Evolutionary conservation across 2,888 invertebrate genomes (phyloP).

Genomic region (Cephus rjabovi): DNA sequence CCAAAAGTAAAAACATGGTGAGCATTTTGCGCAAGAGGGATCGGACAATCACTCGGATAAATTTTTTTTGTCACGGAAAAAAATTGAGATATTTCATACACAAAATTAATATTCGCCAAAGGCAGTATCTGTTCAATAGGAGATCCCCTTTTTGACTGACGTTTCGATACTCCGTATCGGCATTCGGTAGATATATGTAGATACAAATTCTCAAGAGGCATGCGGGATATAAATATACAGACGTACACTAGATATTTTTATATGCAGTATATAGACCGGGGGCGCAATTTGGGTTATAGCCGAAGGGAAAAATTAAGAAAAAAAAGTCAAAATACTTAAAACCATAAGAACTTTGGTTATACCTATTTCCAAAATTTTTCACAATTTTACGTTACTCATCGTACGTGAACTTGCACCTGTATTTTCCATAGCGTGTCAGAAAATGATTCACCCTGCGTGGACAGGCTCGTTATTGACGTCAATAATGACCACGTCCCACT

Average conservation of each 20-base stretch:
- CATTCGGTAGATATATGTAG: slow-evolving; percentile 30
- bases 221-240: slow-evolving; percentile 30
- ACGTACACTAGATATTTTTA: neutral
- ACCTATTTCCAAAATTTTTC: neutral
- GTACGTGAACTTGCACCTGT: neutral
- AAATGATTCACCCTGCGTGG: too few species aligned
- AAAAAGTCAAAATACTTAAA: slow-evolving; percentile 5
- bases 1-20: slow-evolving; percentile 20
- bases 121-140: slow-evolving; percentile 20
- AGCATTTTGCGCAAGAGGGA: slow-evolving; percentile 11
- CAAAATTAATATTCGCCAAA: neutral
- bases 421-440: neutral
- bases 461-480: slow-evolving; percentile 40
- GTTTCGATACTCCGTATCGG: slow-evolving; percentile 23
- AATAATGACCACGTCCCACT: slow-evolving; percentile 53
- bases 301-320: neutral
- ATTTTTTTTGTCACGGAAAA: neutral
- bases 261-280: slow-evolving; percentile 10
- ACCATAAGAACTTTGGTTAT: neutral
- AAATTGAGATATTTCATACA: neutral
- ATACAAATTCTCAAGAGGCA: slow-evolving; percentile 32
- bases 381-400: neutral
- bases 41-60: neutral
- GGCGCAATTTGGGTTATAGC: slow-evolving; percentile 6
- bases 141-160: slow-evolving; percentile 32